These are phyloP conservation scores for Masnerella sp. DNA, from an alignment of 2,888 invertebrate genomes.

Conservation along the genomic window DNA sequence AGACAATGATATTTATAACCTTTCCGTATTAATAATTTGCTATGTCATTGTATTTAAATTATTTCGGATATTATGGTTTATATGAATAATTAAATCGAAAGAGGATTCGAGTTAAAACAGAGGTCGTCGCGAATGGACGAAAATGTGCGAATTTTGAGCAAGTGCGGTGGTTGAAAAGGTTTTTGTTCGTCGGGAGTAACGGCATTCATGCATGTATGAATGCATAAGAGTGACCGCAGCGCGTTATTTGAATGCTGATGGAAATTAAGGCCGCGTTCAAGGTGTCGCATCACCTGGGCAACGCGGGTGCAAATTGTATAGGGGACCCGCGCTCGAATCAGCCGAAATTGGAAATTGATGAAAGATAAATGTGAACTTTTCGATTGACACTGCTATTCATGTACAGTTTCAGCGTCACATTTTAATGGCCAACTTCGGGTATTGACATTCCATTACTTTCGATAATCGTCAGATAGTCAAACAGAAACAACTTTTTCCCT, in stretches of 20 bases:
- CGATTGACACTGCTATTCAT: background rate
- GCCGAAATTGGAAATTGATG: slow-evolving; percentile 7
- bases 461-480: too few species aligned
- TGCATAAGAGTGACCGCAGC: slow-evolving; percentile 15
- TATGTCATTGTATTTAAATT: too few species aligned
- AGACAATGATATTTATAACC: too few species aligned
- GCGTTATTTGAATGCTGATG: slow-evolving; percentile 13
- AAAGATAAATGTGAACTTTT: slow-evolving; percentile 6
- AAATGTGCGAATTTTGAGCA: background rate
- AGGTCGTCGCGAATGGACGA: background rate
- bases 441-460: too few species aligned
- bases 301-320: background rate
- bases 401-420: background rate
- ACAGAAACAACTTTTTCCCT: background rate
- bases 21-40: too few species aligned
- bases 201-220: background rate
- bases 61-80: too few species aligned
- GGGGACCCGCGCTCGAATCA: background rate
- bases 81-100: too few species aligned
- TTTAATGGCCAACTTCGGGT: background rate
- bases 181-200: slow-evolving; percentile 7
- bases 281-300: slow-evolving; percentile 5
- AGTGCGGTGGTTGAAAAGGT: slow-evolving; percentile 8
- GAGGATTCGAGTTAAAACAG: background rate
- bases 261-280: slow-evolving; percentile 17